A percentile compares a stretch with the other conserved stretches of the same genome.
Conservation (phyloP, 2,113 vertebrate genomes). For the Tetrao urogallus region DNA sequence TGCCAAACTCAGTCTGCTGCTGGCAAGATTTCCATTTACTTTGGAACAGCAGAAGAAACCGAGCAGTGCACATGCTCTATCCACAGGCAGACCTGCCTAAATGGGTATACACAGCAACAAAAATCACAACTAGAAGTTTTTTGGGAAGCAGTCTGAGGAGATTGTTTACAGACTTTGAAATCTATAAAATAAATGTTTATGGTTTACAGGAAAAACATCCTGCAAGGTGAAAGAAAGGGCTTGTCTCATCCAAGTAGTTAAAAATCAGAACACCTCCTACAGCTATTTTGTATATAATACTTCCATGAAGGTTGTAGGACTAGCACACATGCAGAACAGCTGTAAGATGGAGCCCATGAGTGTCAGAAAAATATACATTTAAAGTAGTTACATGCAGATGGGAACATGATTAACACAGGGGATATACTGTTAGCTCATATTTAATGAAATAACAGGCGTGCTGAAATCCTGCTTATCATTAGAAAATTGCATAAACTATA, state of each 20-base stretch:
- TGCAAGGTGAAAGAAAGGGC: background rate
- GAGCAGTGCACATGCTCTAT: background rate
- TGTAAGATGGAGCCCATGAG: conserved; percentile 24
- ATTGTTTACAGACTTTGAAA: conserved; percentile 29
- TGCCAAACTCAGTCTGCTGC: background rate
- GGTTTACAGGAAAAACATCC: background rate
- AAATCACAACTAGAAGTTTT: background rate
- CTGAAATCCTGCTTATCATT: background rate
- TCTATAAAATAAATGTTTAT: conserved; percentile 36
- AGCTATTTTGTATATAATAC: conserved; percentile 10
- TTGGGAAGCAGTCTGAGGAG: background rate
- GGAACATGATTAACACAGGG: conserved; percentile 18
- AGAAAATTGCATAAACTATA: conserved; percentile 1
- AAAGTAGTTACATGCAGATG: conserved; percentile 51
- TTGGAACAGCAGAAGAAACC: background rate
- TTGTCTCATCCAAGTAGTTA: background rate
- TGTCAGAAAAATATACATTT: conserved; percentile 17
- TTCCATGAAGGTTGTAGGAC: conserved; percentile 24
- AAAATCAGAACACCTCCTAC: background rate
- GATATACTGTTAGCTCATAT: background rate
- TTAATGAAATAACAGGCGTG: background rate
- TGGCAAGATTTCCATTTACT: background rate
- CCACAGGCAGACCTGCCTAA: background rate
- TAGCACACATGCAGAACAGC: conserved; percentile 54
- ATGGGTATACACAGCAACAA: background rate